These are phyloP conservation scores for Tragopan temminckii DNA, from an alignment of 2,797 vertebrate genomes.

Conservation along the genomic window DNA sequence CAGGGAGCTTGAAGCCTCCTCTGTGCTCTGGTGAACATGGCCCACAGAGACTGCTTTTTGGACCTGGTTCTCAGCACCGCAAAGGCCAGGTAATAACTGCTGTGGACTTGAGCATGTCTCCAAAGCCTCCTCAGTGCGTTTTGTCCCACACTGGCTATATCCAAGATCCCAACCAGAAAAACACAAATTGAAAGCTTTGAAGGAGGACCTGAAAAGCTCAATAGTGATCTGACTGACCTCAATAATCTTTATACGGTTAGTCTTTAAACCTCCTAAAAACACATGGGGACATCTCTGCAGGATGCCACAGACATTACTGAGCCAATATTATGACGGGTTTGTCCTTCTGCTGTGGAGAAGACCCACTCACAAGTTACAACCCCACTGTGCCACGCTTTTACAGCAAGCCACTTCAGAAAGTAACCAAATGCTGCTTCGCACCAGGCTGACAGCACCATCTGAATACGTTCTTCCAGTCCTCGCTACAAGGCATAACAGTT, in stretches of 20 bases:
- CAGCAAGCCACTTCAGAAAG: neutral
- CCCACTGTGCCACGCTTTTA: rapidly evolving
- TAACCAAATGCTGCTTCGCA: neutral
- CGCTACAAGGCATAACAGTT: neutral
- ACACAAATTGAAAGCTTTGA: neutral
- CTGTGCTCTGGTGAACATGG: rapidly evolving
- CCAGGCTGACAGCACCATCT: neutral
- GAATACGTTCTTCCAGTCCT: neutral
- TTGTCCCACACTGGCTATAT: neutral
- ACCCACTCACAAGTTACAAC: neutral
- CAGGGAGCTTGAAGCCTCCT: neutral
- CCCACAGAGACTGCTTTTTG: neutral
- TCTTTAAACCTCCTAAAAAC: neutral
- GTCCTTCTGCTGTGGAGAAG: neutral
- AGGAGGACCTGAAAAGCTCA: neutral
- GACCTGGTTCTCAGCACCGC: neutral
- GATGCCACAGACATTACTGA: neutral
- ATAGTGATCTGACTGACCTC: neutral
- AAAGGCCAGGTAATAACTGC: neutral
- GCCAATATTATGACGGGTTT: neutral
- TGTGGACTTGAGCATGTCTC: neutral
- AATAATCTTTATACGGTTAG: neutral
- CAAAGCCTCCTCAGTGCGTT: neutral
- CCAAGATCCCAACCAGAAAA: neutral
- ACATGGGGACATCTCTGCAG: neutral